These are phyloP conservation scores for Eriosoma lanigerum DNA, from an alignment of 1,140 invertebrate genomes.

Conservation along the genomic window DNA sequence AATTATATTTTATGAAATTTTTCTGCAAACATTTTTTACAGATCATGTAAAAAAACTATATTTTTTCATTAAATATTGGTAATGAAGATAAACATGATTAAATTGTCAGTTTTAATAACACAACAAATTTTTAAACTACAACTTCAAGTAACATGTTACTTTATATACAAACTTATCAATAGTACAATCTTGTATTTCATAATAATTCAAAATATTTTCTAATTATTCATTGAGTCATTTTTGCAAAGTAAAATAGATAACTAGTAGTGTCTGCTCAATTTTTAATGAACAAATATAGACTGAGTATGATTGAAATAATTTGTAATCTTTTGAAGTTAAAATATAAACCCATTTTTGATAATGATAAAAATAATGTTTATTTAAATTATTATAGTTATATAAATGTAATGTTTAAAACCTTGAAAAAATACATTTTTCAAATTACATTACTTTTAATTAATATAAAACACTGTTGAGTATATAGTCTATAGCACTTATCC, in stretches of 20 bases:
- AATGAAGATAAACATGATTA: not conserved
- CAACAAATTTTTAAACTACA: not conserved
- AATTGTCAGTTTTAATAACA: not conserved
- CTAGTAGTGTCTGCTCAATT: constrained; percentile 21
- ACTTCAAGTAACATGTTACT: not conserved
- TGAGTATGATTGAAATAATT: constrained; percentile 19
- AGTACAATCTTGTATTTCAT: too few relatives aligned
- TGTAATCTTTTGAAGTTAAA: not conserved
- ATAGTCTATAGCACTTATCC: too few relatives aligned
- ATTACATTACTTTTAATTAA: too few relatives aligned
- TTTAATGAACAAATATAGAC: constrained; percentile 24
- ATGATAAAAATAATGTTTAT: too few relatives aligned
- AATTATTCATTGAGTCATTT: not conserved
- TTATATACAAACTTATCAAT: not conserved
- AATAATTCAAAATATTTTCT: too few relatives aligned
- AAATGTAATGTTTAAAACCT: too few relatives aligned
- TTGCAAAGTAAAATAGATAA: not conserved
- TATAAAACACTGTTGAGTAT: too few relatives aligned
- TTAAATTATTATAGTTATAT: too few relatives aligned
- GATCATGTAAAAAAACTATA: not conserved
- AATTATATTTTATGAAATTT: not conserved
- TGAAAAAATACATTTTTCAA: too few relatives aligned
- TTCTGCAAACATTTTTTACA: not conserved
- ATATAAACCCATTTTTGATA: too few relatives aligned
- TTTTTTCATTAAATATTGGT: constrained; percentile 28